phyloP scores from a whole-genome alignment of 2,113 vertebrate species.

The Cyprinodon brontotheroides region DNA sequence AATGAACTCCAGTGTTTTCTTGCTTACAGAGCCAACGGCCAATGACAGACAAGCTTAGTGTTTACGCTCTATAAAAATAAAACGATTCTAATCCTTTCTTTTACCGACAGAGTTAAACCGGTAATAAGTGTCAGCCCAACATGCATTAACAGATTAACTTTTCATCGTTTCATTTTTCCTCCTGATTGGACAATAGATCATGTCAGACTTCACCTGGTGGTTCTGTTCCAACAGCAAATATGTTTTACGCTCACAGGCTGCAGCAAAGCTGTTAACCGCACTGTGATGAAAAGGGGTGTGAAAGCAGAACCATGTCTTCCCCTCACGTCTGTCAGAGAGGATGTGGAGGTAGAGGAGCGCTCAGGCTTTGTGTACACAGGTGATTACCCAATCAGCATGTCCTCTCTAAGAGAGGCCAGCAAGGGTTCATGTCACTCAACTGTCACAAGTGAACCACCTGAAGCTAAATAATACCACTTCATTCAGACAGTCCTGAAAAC shows the following conservation, averaged over 20 bases:
- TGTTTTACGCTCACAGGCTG: constrained; percentile 56
- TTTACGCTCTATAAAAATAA: constrained; percentile 13
- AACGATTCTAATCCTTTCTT: constrained; percentile 19
- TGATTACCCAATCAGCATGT: constrained; percentile 82
- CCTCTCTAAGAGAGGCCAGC: constrained; percentile 72
- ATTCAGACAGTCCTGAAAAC: constrained; percentile 55
- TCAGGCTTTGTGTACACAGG: constrained; percentile 79
- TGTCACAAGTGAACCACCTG: constrained; percentile 35
- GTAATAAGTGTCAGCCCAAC: constrained; percentile 50
- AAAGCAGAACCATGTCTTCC: constrained; percentile 68
- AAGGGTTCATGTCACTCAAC: constrained; percentile 79
- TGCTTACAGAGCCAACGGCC: background rate
- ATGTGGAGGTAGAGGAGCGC: constrained; percentile 61
- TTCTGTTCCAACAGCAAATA: constrained; percentile 65
- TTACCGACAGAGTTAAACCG: constrained; percentile 21
- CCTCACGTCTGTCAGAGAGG: constrained; percentile 70
- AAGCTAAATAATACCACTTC: constrained; percentile 62
- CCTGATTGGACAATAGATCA: constrained; percentile 41
- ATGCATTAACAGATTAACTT: constrained; percentile 79
- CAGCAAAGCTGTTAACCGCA: constrained; percentile 59
- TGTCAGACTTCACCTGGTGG: constrained; percentile 68
- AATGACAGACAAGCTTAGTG: background rate
- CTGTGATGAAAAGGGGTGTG: constrained; percentile 67
- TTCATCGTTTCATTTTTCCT: constrained; percentile 70
- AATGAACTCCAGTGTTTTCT: background rate